Evolutionary conservation across 1,140 invertebrate species (phyloP).

Genomic region (Brachionus angularis): DNA sequence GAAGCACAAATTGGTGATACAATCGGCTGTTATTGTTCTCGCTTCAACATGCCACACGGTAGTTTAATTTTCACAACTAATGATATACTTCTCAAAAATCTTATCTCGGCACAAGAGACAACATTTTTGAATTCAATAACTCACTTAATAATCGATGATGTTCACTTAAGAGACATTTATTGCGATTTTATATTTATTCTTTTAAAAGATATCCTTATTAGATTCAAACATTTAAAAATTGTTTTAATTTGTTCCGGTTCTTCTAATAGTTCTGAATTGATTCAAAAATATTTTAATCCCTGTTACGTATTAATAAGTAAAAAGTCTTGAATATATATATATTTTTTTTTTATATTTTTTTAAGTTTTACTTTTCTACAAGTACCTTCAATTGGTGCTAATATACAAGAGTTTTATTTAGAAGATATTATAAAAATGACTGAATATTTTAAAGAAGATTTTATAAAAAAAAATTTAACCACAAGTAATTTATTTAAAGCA

Average conservation of each 20-base stretch:
- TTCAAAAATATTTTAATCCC: conserved; percentile 79
- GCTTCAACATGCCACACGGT: conserved; percentile 53
- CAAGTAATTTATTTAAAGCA: not conserved
- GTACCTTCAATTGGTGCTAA: too few relatives aligned
- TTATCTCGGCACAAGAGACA: conserved; percentile 71
- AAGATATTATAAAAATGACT: too few relatives aligned
- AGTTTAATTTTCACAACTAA: conserved; percentile 83
- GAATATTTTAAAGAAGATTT: too few relatives aligned
- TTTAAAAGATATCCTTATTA: conserved; percentile 69
- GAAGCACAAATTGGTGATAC: conserved; percentile 78
- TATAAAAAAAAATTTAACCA: too few relatives aligned
- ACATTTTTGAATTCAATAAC: conserved; percentile 65
- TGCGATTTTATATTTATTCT: conserved; percentile 85
- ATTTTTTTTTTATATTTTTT: not conserved
- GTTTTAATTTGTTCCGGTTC: conserved; percentile 97
- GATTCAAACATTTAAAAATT: conserved; percentile 70
- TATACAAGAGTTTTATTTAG: too few relatives aligned
- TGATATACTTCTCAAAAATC: conserved; percentile 76
- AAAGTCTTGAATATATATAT: conserved; percentile 46
- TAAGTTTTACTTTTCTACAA: not conserved
- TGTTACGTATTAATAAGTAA: conserved; percentile 70
- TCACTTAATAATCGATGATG: conserved; percentile 88
- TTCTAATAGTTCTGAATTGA: conserved; percentile 70
- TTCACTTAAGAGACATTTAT: conserved; percentile 86
- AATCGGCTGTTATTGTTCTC: conserved; percentile 74